A percentile compares a stretch with the other conserved stretches of the same genome.
These are phyloP conservation scores for Rallus limicola DNA, from an alignment of 2,113 vertebrate genomes.

Conservation along the genomic window DNA sequence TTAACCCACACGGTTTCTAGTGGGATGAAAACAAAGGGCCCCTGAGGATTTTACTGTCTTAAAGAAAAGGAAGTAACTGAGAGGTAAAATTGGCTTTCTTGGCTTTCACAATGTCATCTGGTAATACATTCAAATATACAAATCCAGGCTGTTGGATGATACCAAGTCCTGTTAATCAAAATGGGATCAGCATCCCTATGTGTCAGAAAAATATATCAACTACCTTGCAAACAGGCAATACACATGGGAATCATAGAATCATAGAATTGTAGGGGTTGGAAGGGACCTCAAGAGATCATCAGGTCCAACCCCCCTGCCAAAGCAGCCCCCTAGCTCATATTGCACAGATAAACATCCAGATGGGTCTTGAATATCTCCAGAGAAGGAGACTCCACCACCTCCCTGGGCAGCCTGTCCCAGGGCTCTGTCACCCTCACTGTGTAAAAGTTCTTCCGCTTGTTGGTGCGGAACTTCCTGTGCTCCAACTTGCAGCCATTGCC, in stretches of 20 bases:
- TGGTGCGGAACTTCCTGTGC: too few relatives aligned
- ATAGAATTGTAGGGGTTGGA: too few relatives aligned
- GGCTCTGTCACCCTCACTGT: too few relatives aligned
- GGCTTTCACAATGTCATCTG: background rate
- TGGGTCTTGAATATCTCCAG: too few relatives aligned
- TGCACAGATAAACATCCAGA: too few relatives aligned
- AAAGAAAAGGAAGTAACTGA: background rate
- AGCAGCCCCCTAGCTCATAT: too few relatives aligned
- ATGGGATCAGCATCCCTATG: background rate
- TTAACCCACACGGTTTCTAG: background rate
- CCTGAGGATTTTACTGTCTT: background rate
- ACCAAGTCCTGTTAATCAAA: background rate
- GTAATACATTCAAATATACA: background rate
- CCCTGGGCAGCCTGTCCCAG: too few relatives aligned
- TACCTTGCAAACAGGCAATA: background rate
- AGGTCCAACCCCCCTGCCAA: too few relatives aligned
- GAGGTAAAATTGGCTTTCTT: background rate
- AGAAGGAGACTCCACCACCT: too few relatives aligned
- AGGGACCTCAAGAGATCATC: too few relatives aligned
- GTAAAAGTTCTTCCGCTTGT: too few relatives aligned
- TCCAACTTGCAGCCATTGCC: too few relatives aligned
- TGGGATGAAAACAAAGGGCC: background rate
- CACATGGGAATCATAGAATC: background rate
- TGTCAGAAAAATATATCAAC: background rate
- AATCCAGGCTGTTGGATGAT: background rate